Percentiles rank a stretch among this genome's conserved stretches.
Conservation (phyloP, 2,113 vertebrate species). For the Phalacrocorax brasilianus region DNA sequence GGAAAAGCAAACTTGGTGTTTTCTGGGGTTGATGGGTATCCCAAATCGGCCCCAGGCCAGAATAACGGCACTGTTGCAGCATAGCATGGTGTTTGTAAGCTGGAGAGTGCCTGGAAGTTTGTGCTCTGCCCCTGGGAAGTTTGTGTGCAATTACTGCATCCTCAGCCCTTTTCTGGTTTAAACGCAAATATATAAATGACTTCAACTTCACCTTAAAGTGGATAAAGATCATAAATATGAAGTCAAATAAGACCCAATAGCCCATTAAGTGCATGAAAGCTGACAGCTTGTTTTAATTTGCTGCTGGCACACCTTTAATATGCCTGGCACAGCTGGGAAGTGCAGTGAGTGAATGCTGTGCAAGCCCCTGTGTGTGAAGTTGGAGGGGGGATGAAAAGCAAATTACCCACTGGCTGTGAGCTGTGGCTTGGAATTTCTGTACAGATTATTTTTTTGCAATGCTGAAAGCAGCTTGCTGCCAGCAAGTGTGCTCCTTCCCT, state of each 20-base stretch:
- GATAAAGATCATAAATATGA: neutral
- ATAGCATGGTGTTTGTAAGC: accelerated
- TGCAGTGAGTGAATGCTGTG: neutral
- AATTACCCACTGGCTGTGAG: neutral
- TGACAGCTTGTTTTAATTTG: neutral
- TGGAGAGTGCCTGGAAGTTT: neutral
- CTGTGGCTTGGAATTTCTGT: neutral
- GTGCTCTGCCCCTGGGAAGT: neutral
- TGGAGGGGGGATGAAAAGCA: neutral
- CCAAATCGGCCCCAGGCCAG: neutral
- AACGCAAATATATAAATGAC: neutral
- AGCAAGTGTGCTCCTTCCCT: neutral
- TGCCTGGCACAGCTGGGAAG: neutral
- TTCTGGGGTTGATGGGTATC: neutral
- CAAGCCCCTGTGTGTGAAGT: neutral
- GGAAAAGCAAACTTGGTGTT: neutral
- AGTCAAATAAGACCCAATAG: neutral
- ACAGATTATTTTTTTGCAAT: neutral
- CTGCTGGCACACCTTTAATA: neutral
- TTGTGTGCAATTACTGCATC: neutral
- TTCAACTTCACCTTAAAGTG: neutral
- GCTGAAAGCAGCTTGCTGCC: neutral
- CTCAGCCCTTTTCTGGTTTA: neutral
- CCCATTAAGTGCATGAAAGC: neutral
- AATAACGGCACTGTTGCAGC: neutral